Evolutionary conservation across 1,140 invertebrate genomes (phyloP), one percentile per base, ranked within the genome.

Genomic region (Oreohelix idahoensis): DNA sequence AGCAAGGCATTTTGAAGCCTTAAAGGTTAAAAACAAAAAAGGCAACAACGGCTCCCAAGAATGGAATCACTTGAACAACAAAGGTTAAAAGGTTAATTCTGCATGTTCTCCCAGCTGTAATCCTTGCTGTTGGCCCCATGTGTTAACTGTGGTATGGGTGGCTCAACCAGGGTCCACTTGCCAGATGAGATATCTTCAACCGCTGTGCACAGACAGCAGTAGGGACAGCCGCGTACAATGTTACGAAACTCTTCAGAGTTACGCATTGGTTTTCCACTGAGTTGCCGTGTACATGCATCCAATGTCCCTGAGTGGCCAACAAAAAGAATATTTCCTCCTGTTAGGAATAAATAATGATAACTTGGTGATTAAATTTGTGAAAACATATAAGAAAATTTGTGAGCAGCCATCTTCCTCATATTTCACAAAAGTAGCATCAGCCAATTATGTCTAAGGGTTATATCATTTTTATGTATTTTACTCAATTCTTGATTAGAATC

Each of bases 241-340:
- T 94, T 94, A 13, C 95, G 94, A 88, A 97, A 93, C 85, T 96
- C 95, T 32, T 94, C 93, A 32, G 94, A 92, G 49, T 93, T 93
- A 66, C 95, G 93, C 2, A 38, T n/a, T 10, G 95, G 93, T 38
- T 95, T 94, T 0, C 96, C 96, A 20, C 95, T 93, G 35, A 98
- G 90, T 87, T 97, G 95, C 69, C 95, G 93, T 20, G 96, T 96
- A 88, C 96, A 96, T 10, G 96, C 95, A 87, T 98, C 97, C 70
- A 98, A 90, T 0, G 96, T 96, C 1, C 96, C 95, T 2, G 97
- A 96, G 93, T 98, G 97, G 0, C 95, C 96, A 26, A 97, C 95
- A 84, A 97, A 93, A 69, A 97, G 93, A 39, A 97, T 93, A 91
- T 96, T 96, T 15, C 96, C 96, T 88, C 94, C 95, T 94, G 90